phyloP scores from a whole-genome alignment of 1,140 invertebrate genomes.

The Drosophila grimshawi region DNA sequence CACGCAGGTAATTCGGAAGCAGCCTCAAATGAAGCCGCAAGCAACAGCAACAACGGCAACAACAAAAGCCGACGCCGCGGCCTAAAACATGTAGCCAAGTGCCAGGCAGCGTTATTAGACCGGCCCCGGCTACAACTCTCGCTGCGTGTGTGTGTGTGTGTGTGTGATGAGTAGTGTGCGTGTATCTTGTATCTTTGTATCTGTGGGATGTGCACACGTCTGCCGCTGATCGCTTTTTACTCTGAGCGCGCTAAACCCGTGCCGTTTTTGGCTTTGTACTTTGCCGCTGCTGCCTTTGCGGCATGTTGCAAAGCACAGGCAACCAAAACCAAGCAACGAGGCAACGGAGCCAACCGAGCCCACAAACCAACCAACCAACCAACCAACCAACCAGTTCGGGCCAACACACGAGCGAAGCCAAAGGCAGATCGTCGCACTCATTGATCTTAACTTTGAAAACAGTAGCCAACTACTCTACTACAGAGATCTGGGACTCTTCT shows the following conservation, averaged over 20 bases:
- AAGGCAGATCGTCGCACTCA: slow-evolving; percentile 72
- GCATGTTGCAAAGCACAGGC: slow-evolving; percentile 77
- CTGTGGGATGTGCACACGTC: slow-evolving; percentile 71
- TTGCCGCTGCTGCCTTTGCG: slow-evolving; percentile 75
- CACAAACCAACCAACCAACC: slow-evolving; percentile 5
- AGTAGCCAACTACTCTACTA: slow-evolving; percentile 75
- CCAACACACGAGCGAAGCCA: slow-evolving; percentile 37
- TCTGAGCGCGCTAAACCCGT: slow-evolving; percentile 84
- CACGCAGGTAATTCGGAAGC: slow-evolving; percentile 79
- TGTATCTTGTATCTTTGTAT: slow-evolving; percentile 43
- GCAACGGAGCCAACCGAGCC: slow-evolving; percentile 1
- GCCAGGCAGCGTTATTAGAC: slow-evolving; percentile 70
- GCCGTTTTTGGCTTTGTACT: slow-evolving; percentile 84
- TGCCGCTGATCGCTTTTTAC: slow-evolving; percentile 80
- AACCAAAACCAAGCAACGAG: neutral
- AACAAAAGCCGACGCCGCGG: slow-evolving; percentile 63
- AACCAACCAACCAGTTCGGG: slow-evolving; percentile 42
- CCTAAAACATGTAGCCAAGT: slow-evolving; percentile 72
- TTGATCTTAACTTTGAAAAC: slow-evolving; percentile 84
- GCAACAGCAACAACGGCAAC: slow-evolving; percentile 52
- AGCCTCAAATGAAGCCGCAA: slow-evolving; percentile 79
- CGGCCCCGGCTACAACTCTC: slow-evolving; percentile 41
- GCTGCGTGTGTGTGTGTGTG: slow-evolving; percentile 26
- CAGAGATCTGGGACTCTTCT: slow-evolving; percentile 28
- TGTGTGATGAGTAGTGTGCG: slow-evolving; percentile 16